phyloP scores from a whole-genome alignment of 2,888 invertebrate genomes.

The Cenopis cana region DNA sequence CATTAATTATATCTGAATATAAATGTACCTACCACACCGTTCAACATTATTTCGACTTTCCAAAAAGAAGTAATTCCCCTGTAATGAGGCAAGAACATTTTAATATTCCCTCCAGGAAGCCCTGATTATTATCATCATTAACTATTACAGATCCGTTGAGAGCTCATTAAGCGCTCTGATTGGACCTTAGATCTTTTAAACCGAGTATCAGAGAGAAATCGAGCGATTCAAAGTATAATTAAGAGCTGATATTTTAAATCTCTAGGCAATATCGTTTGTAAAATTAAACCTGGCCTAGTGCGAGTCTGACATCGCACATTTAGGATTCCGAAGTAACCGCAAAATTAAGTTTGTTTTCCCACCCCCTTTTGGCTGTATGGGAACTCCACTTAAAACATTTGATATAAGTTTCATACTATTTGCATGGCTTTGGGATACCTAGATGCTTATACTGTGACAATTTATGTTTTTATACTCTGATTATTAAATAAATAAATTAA shows the following conservation, averaged over 20 bases:
- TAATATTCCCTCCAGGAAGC: background rate
- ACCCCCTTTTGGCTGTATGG: too few relatives aligned
- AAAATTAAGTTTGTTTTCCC: too few relatives aligned
- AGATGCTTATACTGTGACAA: too few relatives aligned
- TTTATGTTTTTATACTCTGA: too few relatives aligned
- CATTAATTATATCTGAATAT: too few relatives aligned
- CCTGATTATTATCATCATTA: background rate
- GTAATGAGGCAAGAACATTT: background rate
- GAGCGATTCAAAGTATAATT: background rate
- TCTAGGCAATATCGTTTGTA: background rate
- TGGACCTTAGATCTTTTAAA: conserved; percentile 1
- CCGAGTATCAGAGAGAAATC: background rate
- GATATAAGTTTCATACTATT: too few relatives aligned
- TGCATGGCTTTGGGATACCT: too few relatives aligned
- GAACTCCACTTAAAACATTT: too few relatives aligned
- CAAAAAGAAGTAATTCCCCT: background rate
- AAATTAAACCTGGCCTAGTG: too few relatives aligned
- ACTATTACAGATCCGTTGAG: background rate
- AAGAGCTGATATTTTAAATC: background rate
- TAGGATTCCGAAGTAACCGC: too few relatives aligned
- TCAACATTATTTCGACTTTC: background rate
- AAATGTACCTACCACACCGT: background rate
- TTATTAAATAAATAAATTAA: too few relatives aligned
- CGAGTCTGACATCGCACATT: too few relatives aligned
- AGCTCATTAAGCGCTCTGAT: conserved; percentile 1